These are phyloP conservation scores for Lucinisca nassula DNA, from an alignment of 2,888 invertebrate genomes.

Conservation along the genomic window DNA sequence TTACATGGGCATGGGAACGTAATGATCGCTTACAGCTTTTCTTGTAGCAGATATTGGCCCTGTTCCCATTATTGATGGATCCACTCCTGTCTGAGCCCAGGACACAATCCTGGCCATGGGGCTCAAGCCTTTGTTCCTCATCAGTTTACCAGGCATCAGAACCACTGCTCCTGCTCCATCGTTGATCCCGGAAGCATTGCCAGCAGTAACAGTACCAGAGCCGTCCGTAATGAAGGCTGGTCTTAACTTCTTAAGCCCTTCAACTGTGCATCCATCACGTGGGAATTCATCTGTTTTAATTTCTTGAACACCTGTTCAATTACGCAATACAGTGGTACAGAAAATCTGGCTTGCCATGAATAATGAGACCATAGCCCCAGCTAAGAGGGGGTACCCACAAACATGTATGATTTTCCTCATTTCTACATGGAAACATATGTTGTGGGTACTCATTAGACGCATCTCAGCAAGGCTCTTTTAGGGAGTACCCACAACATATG, in stretches of 20 bases:
- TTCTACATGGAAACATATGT: no score
- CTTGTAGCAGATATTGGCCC: conserved; percentile 93
- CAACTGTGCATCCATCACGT: conserved; percentile 90
- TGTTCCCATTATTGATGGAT: conserved; percentile 94
- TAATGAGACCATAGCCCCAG: no score
- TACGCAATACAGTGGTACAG: no score
- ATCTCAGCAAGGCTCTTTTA: no score
- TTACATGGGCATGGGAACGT: no score
- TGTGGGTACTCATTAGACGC: no score
- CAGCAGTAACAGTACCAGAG: conserved; percentile 91
- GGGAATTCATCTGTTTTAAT: conserved; percentile 92
- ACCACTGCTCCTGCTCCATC: conserved; percentile 97
- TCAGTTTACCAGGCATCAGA: conserved; percentile 91
- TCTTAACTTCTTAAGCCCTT: conserved; percentile 90
- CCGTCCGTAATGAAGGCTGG: conserved; percentile 91
- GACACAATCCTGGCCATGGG: conserved; percentile 93
- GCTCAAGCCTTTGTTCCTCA: conserved; percentile 89
- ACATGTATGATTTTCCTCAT: no score
- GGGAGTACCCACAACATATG: no score
- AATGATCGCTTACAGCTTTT: conserved; percentile 91
- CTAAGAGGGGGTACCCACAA: no score
- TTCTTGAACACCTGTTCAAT: conserved; percentile 70
- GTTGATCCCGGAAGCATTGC: conserved; percentile 92
- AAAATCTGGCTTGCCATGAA: no score
- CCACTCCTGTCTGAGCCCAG: conserved; percentile 93